Evolutionary conservation across 2,797 vertebrate species (phyloP), one percentile per base, ranked within the genome.

Genomic region (Heterohyrax brucei): DNA sequence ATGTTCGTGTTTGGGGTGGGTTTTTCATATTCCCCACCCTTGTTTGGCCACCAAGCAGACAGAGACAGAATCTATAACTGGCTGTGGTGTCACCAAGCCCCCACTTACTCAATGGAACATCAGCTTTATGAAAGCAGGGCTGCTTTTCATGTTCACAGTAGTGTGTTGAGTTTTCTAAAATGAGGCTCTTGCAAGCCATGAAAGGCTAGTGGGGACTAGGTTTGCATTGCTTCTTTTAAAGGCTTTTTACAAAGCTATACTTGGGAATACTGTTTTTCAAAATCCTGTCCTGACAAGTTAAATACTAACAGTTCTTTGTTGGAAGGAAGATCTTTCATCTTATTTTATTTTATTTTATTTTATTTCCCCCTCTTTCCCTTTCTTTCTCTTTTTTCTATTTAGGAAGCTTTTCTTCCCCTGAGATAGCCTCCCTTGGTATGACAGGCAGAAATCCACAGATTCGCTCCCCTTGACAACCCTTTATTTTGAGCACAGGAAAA

Each of bases 221-320:
- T 97, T 97, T 95, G 91, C 89, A 93, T 79, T 61, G 84, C 89
- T 96, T 92, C 96, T 92, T 95, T 96, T 87, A 50, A 93, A 96
- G 96, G 44, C 33, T 94, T 95, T 97, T 96, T 89, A 96, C 95
- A 96, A 97, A 97, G 93, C 84, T 81, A 80, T 96, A 96, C 96
- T 96, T 85, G 78, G 89, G 81, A 93, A 96, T 85, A 73, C 94
- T 97, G 87, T 85, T 96, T 96, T 96, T 97, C 87, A 97, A 96
- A 97, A 97, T 77, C 81, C 91, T 96, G 94, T 92, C 89, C 95
- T 96, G 96, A 97, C 94, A 96, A 97, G 96, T 96, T 97, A 96
- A 97, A 96, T 96, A 95, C 91, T 70, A 91, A 77, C 80, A 93
- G 28, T 94, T 97, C 93, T 97, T 95, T 97, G 93, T 96, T 95